Evolutionary conservation across 1,140 invertebrate genomes (phyloP), one percentile per base, ranked within the genome.

Genomic region (Lepidotrigona ventralis): DNA sequence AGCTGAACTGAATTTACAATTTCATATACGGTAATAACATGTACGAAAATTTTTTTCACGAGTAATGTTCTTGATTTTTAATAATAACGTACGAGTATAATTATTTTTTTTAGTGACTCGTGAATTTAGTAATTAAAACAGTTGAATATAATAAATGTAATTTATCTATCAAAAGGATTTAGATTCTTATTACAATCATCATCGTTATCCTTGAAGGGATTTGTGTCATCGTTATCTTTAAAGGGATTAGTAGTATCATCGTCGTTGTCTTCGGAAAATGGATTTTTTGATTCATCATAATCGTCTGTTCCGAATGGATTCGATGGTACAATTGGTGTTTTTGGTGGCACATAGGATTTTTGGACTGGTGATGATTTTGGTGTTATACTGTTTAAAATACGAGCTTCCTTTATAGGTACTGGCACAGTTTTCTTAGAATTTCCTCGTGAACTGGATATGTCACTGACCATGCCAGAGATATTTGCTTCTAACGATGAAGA

Each of bases 161-260:
- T 90, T 93, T 91, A 94, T 83, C 90, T 92, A 46, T 85, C 92
- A 89, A 97, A 97, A 23, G 96, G 96, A 92, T 97, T 96, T 26
- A 96, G 90, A 90, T 96, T 96, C 87, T 96, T 96, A 89, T 96
- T 95, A 90, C 96, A 96, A 90, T 94, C 91, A 80, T 95, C 91
- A 33, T 94, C 92, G 17, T 75, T n/a, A 60, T 91, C 95, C 94
- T 53, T 54, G n/a, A 78, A 68, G 6, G 76, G 75, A 85, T 94
- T 92, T 29, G 94, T 94, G 66, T 93, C 92, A 46, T 93, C 91
- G 69, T 93, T 92, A 60, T 92, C 88, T 33, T 91, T 90, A 78
- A 95, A 93, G 9, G 94, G 92, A 92, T 94, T 95, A 63, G 86
- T 90, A 11, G 72, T 60, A 23, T 92, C 87, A 12, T 92, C 87